Evolutionary conservation across 2,888 invertebrate species (phyloP).

Genomic region (Podabrus alpinus): DNA sequence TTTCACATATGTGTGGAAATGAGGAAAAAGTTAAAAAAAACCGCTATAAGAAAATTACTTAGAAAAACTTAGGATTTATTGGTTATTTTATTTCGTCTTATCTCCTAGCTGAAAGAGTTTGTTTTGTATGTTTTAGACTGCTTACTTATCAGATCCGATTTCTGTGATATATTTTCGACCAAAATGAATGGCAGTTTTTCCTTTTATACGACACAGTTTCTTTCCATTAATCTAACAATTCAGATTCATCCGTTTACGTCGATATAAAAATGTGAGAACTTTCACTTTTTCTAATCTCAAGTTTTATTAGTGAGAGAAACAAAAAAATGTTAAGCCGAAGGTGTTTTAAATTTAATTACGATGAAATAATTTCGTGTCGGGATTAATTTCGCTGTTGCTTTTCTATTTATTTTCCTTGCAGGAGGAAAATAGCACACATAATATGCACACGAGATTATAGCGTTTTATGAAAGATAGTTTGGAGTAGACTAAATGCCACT

Average conservation of each 20-base stretch:
- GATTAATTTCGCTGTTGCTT: not conserved
- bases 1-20: not conserved
- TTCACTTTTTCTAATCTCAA: slow-evolving; percentile 13
- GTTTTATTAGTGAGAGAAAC: not conserved
- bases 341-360: not conserved
- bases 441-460: too few species aligned
- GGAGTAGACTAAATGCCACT: not conserved
- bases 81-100: slow-evolving; percentile 25
- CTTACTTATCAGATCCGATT: slow-evolving; percentile 23
- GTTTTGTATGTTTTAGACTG: slow-evolving; percentile 23
- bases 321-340: not conserved
- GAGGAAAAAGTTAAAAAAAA: not conserved
- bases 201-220: slow-evolving; percentile 20
- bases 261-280: slow-evolving; percentile 9
- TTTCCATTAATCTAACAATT: slow-evolving; percentile 25
- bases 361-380: too few species aligned
- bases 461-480: not conserved
- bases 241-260: slow-evolving; percentile 11
- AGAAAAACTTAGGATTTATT: slow-evolving; percentile 15
- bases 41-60: slow-evolving; percentile 16
- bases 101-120: slow-evolving; percentile 19
- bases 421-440: not conserved
- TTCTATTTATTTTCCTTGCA: not conserved
- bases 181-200: slow-evolving; percentile 26
- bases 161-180: slow-evolving; percentile 21